phyloP scores from a whole-genome alignment of 2,113 vertebrate species.

The Scolopax mira region DNA sequence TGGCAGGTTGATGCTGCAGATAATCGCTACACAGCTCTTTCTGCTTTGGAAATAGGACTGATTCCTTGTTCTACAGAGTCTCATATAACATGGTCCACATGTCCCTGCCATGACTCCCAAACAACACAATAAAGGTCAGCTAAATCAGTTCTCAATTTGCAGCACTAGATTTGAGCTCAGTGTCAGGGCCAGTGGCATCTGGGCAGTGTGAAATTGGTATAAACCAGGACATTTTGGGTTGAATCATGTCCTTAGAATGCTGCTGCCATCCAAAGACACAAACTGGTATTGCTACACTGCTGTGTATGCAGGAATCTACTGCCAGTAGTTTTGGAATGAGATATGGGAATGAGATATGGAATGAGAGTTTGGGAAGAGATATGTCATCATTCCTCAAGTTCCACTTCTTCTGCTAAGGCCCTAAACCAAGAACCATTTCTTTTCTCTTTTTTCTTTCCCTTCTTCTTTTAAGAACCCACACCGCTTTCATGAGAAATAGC shows the following conservation, averaged over 20 bases:
- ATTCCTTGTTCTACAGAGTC: not conserved
- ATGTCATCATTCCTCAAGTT: not conserved
- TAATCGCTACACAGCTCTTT: not conserved
- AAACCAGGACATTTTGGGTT: not conserved
- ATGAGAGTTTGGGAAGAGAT: not conserved
- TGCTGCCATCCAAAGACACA: constrained; percentile 72
- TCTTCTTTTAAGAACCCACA: rapidly evolving
- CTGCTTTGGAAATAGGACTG: not conserved
- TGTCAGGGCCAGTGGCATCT: not conserved
- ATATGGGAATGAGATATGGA: no score
- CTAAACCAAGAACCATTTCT: rapidly evolving
- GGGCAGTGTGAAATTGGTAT: not conserved
- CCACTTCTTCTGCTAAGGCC: not conserved
- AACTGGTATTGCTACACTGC: not conserved
- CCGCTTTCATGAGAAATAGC: not conserved
- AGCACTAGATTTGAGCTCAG: not conserved
- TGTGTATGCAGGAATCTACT: not conserved
- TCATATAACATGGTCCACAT: rapidly evolving
- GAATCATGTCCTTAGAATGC: constrained; percentile 7
- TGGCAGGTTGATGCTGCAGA: not conserved
- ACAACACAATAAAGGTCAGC: not conserved
- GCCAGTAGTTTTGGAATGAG: not conserved
- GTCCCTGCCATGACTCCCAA: not conserved
- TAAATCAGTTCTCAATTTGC: not conserved
- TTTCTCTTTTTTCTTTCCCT: no score